Percentiles rank a stretch among this genome's conserved stretches.
Evolutionary conservation across 2,888 invertebrate genomes (phyloP).

Genomic region (Bembecia ichneumoniformis): DNA sequence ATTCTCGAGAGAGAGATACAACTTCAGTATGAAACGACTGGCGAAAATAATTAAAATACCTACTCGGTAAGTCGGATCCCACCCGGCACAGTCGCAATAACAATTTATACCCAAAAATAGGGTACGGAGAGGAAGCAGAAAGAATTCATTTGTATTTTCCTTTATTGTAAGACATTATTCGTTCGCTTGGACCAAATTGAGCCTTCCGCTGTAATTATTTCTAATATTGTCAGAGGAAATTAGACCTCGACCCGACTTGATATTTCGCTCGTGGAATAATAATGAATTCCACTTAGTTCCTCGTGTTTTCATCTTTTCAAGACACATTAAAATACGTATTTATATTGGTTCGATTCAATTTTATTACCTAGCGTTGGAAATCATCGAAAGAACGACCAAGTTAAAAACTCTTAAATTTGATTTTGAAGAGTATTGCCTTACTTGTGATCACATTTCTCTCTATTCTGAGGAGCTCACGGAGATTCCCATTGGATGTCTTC

Average conservation of each 20-base stretch:
- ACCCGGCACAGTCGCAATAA: background rate
- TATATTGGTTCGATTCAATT: too few relatives aligned
- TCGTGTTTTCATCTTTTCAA: too few relatives aligned
- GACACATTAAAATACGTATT: too few relatives aligned
- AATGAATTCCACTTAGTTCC: background rate
- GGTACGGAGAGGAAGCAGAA: background rate
- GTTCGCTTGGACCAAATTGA: constrained; percentile 14
- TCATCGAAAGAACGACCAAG: too few relatives aligned
- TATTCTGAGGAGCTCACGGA: too few relatives aligned
- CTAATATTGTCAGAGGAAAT: constrained; percentile 13
- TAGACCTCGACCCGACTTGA: constrained; percentile 9
- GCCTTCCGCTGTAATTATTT: constrained; percentile 15
- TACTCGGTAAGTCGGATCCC: too few relatives aligned
- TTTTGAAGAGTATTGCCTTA: background rate
- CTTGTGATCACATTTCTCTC: too few relatives aligned
- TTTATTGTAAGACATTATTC: constrained; percentile 11
- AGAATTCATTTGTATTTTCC: background rate
- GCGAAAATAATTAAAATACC: too few relatives aligned
- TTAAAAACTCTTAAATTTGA: background rate
- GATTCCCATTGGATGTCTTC: too few relatives aligned
- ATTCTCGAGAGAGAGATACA: too few relatives aligned
- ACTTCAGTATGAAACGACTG: too few relatives aligned
- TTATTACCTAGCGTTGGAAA: too few relatives aligned
- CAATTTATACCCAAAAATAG: background rate
- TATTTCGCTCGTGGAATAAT: background rate